Conservation (phyloP, 2,888 invertebrate species). For the Erebia palarica region DNA sequence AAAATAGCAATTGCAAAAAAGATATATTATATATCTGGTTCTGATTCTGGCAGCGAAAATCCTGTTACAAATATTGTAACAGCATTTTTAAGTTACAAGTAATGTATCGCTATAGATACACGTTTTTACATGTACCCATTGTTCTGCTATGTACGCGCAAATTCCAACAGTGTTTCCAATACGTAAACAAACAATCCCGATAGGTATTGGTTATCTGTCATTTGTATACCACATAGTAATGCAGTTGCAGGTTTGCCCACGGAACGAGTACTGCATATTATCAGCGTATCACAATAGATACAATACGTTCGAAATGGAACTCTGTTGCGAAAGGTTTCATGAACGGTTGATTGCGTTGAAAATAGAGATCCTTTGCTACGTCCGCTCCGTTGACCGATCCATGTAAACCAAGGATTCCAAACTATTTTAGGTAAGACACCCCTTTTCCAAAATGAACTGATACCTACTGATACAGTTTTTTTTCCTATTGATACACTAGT, state of each 20-base stretch:
- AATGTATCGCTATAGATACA: background rate
- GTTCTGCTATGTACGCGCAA: conserved; percentile 7
- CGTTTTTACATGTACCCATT: background rate
- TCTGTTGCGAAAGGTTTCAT: background rate
- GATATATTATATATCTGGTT: too few relatives aligned
- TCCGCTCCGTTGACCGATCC: too few relatives aligned
- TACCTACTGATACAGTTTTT: too few relatives aligned
- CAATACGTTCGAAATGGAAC: conserved; percentile 10
- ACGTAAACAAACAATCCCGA: conserved; percentile 12
- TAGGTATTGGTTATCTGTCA: conserved; percentile 14
- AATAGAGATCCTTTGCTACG: background rate
- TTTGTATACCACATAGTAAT: conserved; percentile 7
- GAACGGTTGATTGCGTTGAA: background rate
- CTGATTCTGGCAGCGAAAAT: too few relatives aligned
- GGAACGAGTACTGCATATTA: conserved; percentile 2
- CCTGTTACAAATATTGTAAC: background rate
- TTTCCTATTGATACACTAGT: too few relatives aligned
- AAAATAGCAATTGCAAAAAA: background rate
- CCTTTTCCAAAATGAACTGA: too few relatives aligned
- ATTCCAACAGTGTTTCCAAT: conserved; percentile 15
- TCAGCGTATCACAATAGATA: conserved; percentile 4
- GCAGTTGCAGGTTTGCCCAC: conserved; percentile 5
- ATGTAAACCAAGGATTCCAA: too few relatives aligned
- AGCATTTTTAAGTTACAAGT: background rate
- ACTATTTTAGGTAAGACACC: too few relatives aligned